Conservation (phyloP, 2,113 vertebrate species). For the Pseudonaja textilis region DNA sequence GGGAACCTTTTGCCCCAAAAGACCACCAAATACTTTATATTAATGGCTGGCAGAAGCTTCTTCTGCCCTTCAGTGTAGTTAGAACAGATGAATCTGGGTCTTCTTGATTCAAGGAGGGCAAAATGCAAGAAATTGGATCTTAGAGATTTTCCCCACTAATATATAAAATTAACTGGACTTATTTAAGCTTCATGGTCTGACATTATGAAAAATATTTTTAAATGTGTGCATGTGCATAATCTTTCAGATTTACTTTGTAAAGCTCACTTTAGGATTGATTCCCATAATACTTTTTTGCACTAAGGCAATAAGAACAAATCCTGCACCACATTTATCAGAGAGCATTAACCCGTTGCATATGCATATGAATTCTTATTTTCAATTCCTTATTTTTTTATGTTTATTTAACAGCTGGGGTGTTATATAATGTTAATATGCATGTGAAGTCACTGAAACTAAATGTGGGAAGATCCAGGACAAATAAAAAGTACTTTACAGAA, state of each 20-base stretch:
- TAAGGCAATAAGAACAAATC: background rate
- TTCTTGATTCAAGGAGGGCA: background rate
- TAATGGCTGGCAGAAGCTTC: background rate
- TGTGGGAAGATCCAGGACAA: background rate
- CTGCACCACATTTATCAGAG: background rate
- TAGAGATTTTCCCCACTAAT: background rate
- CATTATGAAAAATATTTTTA: background rate
- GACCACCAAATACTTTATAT: background rate
- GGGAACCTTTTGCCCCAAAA: background rate
- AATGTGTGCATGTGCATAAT: background rate
- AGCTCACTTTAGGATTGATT: background rate
- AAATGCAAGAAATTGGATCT: background rate
- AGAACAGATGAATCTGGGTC: background rate
- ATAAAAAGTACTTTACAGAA: background rate
- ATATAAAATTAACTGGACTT: background rate
- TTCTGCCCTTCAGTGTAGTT: background rate
- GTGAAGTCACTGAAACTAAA: background rate
- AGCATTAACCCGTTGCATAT: background rate
- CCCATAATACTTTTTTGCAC: background rate
- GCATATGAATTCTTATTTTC: background rate
- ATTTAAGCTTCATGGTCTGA: background rate
- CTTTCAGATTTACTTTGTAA: background rate
- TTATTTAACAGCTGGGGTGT: background rate
- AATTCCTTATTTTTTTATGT: background rate
- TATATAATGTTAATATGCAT: background rate